Base-by-base conservation (phyloP, 2,888 invertebrate genomes). In the Melieria crassipennis region DNA sequence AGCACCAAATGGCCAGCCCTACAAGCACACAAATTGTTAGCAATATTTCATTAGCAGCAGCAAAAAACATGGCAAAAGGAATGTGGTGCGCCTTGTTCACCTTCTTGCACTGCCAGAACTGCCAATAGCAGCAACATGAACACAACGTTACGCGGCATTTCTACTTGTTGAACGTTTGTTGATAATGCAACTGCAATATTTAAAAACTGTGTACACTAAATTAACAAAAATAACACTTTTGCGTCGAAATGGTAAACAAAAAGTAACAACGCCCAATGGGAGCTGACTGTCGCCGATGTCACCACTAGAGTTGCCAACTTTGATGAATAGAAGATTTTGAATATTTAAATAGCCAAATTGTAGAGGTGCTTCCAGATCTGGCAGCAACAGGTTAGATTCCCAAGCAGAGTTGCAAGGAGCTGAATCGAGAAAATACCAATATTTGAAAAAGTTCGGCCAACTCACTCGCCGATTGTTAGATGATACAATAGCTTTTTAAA, bases 1-100 rank as follows among this genome's bases (percentile, higher is more conserved):
- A 97, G 85, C 97, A 97, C 91, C 94, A 95, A 81, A 95, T 88
- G 55, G 91, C 89, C 62, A 88, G 82, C 78, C 89, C 92, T 92
- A 70, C 16, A 65, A 61, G 80, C 10, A 46, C 13, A n/a, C 4
- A 13, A 62, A 62, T 42, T 11, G 10, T 9, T 58, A 4, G 4
- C 30, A 30, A 30, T 30, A 9, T 11, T 42, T 30, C 42, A 52
- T 16, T 62, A 45, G 30, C 11, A 48, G 11, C 45, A 11, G 52
- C 13, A 42, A 56, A 16, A 67, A 30, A 30, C 30, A 30, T 30
- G 30, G 30, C 30, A 30, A 30, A 2, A 30, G 30, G 30, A 30
- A 30, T 30, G 30, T 30, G 30, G 30, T 3, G 13, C 30, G 47
- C 55, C 5, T 30, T 42, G 62, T 74, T 55, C 71, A 83, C 83